Percentiles rank a stretch among this genome's conserved stretches.
Conservation (phyloP, 2,888 invertebrate species). For the Ophion costatus region DNA sequence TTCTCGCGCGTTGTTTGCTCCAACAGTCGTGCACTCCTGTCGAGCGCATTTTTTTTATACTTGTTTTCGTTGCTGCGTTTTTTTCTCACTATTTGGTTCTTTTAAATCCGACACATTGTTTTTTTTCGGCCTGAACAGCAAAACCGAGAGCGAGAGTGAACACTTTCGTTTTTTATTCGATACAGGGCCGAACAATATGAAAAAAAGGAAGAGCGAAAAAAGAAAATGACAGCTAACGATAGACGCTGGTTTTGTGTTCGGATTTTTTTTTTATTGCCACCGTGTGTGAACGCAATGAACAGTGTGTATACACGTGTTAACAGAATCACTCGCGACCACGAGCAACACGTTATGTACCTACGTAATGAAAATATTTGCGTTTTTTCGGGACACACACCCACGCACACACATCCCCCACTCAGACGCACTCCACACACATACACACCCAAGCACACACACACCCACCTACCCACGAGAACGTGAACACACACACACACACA, state of each 20-base stretch:
- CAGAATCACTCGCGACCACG: constrained; percentile 41
- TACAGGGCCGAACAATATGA: constrained; percentile 53
- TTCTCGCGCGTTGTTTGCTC: constrained; percentile 56
- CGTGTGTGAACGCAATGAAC: constrained; percentile 31
- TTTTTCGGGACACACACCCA: constrained; percentile 19
- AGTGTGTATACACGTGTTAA: constrained; percentile 57
- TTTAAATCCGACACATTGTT: constrained; percentile 52
- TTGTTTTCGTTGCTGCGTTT: constrained; percentile 17
- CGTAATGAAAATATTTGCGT: constrained; percentile 65
- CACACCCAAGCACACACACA: too few species aligned
- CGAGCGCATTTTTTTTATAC: constrained; percentile 35
- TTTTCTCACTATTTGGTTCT: constrained; percentile 47
- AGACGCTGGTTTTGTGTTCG: constrained; percentile 48
- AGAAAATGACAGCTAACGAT: constrained; percentile 59
- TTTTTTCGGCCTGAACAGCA: constrained; percentile 61
- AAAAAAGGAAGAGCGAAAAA: constrained; percentile 45
- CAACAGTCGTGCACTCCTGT: constrained; percentile 36
- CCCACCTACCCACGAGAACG: too few species aligned
- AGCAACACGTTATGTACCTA: constrained; percentile 52
- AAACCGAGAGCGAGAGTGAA: constrained; percentile 79
- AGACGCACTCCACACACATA: too few species aligned
- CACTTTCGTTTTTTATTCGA: constrained; percentile 72
- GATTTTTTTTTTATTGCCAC: constrained; percentile 36
- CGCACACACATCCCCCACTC: background rate
- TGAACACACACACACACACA: too few species aligned